Base-by-base conservation (phyloP, 2,797 vertebrate genomes). In the Hydrophis major region DNA sequence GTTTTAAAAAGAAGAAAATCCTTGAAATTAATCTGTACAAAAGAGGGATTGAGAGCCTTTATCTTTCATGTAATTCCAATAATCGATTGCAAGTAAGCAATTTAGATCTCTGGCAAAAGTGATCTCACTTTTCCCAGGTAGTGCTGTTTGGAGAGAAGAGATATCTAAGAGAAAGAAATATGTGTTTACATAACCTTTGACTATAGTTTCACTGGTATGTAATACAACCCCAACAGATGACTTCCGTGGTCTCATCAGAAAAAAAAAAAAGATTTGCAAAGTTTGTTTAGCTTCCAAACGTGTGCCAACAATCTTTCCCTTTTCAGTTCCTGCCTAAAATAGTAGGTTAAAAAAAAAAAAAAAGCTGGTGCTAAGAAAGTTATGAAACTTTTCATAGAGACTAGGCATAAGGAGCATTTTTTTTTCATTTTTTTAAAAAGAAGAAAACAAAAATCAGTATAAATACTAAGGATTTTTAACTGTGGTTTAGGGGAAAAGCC, bases 1-100 rank as follows among this genome's bases (percentile, higher is more conserved):
- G 74, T 8, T 89, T 25, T n/a, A 50, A 83, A 37, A 83, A 47
- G 90, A 53, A n/a, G 27, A 69, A 53, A 89, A 28, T 92, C 89
- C 2, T 95, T 95, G 91, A 27, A 89, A 50, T n/a, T 13, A 57
- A 16, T 50, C 61, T 87, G 50, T 32, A 50, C n/a, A 69, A 86
- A 37, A 83, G 8, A 83, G 10, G 37, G 18, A 47, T 25, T 42
- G 74, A 47, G 37, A 12, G 37, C 37, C 74, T 83, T 47, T 83
- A 25, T 25, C 37, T 83, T 47, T 25, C 74, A 25, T 25, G 10
- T 47, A 47, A 47, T 83, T 47, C 37, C 74, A 47, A 25, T 4
- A 83, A 37, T 25, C 37, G 20, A 11, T 83, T 83, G 37, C 74
- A 83, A 47, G 74, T 47, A 83, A 47, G 20, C 37, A 47, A 22